A percentile compares a stretch with the other conserved stretches of the same genome.
Conservation (phyloP, 2,888 invertebrate species). For the Erebia palarica region DNA sequence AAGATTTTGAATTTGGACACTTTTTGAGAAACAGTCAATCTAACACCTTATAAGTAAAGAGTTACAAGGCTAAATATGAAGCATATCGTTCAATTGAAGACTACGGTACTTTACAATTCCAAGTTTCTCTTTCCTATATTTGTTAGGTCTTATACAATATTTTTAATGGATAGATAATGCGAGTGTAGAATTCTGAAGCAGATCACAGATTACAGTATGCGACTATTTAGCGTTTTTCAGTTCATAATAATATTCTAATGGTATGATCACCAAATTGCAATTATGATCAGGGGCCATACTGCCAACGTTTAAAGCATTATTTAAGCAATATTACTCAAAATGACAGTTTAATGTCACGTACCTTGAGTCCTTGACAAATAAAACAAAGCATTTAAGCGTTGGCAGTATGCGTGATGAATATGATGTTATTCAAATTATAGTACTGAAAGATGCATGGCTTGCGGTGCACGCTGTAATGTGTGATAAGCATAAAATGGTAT, state of each 20-base stretch:
- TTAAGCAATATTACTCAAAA: too few relatives aligned
- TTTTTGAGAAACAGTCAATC: neutral
- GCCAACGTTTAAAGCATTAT: too few relatives aligned
- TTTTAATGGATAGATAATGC: conserved; percentile 60
- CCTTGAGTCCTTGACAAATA: too few relatives aligned
- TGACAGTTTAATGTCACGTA: too few relatives aligned
- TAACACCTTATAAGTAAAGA: conserved; percentile 38
- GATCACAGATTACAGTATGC: conserved; percentile 2
- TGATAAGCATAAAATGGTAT: conserved; percentile 44
- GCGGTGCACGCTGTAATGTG: neutral
- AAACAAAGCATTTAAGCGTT: too few relatives aligned
- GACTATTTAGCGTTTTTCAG: neutral
- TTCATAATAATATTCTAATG: neutral
- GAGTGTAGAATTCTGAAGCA: conserved; percentile 48
- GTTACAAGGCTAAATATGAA: conserved; percentile 64
- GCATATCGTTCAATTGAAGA: conserved; percentile 82
- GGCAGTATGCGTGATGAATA: neutral
- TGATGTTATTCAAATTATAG: neutral
- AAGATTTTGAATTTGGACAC: conserved; percentile 13
- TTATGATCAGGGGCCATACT: neutral
- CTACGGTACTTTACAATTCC: conserved; percentile 76
- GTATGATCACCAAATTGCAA: neutral
- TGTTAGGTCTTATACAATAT: conserved; percentile 78
- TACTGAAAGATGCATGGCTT: neutral
- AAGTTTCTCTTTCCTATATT: conserved; percentile 80